Conservation (phyloP, 2,888 invertebrate species). For the Dinocampus coccinellae region DNA sequence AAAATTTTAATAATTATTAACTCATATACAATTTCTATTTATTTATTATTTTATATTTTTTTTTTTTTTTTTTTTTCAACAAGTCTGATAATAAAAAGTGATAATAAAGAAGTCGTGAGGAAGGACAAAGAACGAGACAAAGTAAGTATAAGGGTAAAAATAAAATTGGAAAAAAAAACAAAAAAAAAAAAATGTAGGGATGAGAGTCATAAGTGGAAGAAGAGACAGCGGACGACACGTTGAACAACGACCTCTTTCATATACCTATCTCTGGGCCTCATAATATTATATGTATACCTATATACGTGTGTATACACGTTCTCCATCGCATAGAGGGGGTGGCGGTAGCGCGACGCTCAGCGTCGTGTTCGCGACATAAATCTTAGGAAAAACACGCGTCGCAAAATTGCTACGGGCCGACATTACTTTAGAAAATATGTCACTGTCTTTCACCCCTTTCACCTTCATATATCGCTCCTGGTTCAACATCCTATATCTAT, state of each 20-base stretch:
- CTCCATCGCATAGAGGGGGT: slow-evolving; percentile 3
- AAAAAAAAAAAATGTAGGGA: neutral
- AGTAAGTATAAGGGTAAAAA: slow-evolving; percentile 32
- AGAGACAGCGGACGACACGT: neutral
- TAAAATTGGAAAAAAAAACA: neutral
- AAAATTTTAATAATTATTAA: too few species aligned
- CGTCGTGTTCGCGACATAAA: slow-evolving; percentile 54
- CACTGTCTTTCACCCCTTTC: slow-evolving; percentile 45
- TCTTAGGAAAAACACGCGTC: slow-evolving; percentile 62
- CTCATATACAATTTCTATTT: too few species aligned
- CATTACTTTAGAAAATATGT: slow-evolving; percentile 56
- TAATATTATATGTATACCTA: neutral
- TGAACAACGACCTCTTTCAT: slow-evolving; percentile 6
- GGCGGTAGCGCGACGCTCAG: slow-evolving; percentile 25
- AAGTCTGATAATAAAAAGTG: slow-evolving; percentile 25
- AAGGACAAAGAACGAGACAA: slow-evolving; percentile 28
- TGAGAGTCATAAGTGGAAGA: neutral
- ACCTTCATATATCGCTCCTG: slow-evolving; percentile 7
- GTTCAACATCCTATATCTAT: neutral
- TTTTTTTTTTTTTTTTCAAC: neutral
- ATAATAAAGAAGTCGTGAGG: slow-evolving; percentile 42
- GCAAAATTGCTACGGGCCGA: slow-evolving; percentile 60
- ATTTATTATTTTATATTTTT: neutral
- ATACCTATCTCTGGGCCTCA: slow-evolving; percentile 4
- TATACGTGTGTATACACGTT: slow-evolving; percentile 12